Evolutionary conservation across 2,888 invertebrate genomes (phyloP).

Genomic region (Encarsia formosa): DNA sequence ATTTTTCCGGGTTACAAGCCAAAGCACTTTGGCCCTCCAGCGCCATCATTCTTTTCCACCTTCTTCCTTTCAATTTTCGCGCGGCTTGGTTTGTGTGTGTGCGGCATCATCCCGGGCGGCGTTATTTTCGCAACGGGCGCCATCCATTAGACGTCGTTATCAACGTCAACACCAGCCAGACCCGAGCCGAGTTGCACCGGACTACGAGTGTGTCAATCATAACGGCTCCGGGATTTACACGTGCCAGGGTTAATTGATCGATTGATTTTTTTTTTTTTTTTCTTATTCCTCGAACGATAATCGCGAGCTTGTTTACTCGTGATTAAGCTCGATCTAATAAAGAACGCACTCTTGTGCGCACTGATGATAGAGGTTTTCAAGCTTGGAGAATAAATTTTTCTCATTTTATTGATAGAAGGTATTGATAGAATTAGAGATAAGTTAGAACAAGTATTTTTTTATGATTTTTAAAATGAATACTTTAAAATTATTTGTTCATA

Average conservation of each 20-base stretch:
- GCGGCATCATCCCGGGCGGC: neutral
- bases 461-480: too few relatives aligned
- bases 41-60: neutral
- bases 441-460: too few relatives aligned
- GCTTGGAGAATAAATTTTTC: too few relatives aligned
- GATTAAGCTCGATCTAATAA: too few relatives aligned
- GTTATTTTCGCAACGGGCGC: slow-evolving; percentile 17
- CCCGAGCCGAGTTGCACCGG: slow-evolving; percentile 4
- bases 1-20: neutral
- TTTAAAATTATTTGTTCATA: too few relatives aligned
- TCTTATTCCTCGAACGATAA: too few relatives aligned
- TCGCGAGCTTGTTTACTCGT: too few relatives aligned
- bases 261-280: too few relatives aligned
- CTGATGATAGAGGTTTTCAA: too few relatives aligned
- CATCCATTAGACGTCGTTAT: slow-evolving; percentile 37
- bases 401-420: too few relatives aligned
- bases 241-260: slow-evolving; percentile 10
- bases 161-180: slow-evolving; percentile 33
- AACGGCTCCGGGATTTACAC: slow-evolving; percentile 3
- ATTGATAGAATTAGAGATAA: too few relatives aligned
- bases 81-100: neutral
- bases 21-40: neutral
- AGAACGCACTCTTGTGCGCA: too few relatives aligned
- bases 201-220: slow-evolving; percentile 13
- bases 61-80: neutral